A percentile compares a stretch with the other conserved stretches of the same genome.
These are phyloP conservation scores for Hesperia comma DNA, from an alignment of 2,888 invertebrate species.

Conservation along the genomic window DNA sequence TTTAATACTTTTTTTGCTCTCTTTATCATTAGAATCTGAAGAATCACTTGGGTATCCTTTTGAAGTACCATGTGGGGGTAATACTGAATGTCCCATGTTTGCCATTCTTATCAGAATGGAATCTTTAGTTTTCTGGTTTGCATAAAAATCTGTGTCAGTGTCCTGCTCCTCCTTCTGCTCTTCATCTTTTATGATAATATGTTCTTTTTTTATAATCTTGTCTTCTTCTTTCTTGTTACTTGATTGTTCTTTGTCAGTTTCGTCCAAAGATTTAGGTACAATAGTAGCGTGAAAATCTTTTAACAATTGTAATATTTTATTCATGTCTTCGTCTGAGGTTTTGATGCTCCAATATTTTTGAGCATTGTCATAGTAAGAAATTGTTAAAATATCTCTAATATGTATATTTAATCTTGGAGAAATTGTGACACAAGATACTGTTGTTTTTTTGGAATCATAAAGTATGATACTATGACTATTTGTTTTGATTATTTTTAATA, in stretches of 20 bases:
- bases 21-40: conserved; percentile 62
- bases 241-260: conserved; percentile 27
- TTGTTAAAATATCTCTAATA: conserved; percentile 59
- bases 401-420: conserved; percentile 57
- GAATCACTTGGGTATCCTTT: conserved; percentile 64
- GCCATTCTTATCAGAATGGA: conserved; percentile 75
- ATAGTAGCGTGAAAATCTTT: conserved; percentile 54
- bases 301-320: conserved; percentile 57
- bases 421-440: conserved; percentile 62
- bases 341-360: conserved; percentile 70
- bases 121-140: conserved; percentile 66
- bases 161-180: conserved; percentile 50
- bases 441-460: conserved; percentile 70
- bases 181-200: conserved; percentile 18
- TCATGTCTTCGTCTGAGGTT: conserved; percentile 58
- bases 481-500: conserved; percentile 61
- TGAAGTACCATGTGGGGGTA: conserved; percentile 55
- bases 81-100: conserved; percentile 72
- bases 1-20: conserved; percentile 54
- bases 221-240: conserved; percentile 9
- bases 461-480: conserved; percentile 61
- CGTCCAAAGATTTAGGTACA: conserved; percentile 41
- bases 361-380: conserved; percentile 69
- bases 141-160: conserved; percentile 70
- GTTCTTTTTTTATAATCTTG: not conserved